phyloP scores from a whole-genome alignment of 2,113 vertebrate species.

The Holacanthus passer region DNA sequence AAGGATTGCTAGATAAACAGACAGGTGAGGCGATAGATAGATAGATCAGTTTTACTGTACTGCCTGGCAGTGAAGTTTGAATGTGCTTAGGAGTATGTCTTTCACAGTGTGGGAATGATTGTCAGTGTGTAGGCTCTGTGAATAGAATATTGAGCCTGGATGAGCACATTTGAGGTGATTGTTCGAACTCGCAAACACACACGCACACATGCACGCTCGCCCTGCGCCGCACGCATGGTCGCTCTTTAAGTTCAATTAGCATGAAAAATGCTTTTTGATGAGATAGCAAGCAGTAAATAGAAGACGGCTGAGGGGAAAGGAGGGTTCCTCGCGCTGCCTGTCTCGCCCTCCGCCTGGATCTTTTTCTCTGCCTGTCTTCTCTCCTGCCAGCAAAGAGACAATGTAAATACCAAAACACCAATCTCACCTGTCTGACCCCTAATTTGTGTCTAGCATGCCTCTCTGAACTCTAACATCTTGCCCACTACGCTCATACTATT shows the following conservation, averaged over 20 bases:
- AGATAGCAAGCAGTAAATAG: conserved; percentile 74
- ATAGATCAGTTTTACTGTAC: conserved; percentile 69
- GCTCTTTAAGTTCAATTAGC: conserved; percentile 83
- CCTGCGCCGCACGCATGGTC: conserved; percentile 51
- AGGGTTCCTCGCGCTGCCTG: conserved; percentile 8
- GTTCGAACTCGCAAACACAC: conserved; percentile 49
- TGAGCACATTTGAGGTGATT: conserved; percentile 66
- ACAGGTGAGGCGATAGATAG: conserved; percentile 68
- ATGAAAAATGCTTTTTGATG: conserved; percentile 82
- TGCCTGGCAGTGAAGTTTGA: conserved; percentile 57
- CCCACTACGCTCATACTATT: conserved; percentile 53
- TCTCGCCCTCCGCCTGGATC: neutral
- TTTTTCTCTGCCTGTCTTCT: neutral
- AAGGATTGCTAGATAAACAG: conserved; percentile 70
- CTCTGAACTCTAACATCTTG: conserved; percentile 67
- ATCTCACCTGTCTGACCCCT: conserved; percentile 54
- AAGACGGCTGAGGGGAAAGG: conserved; percentile 45
- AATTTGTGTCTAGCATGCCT: conserved; percentile 66
- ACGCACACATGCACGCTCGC: conserved; percentile 21
- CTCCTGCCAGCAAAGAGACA: conserved; percentile 49
- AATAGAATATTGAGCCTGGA: conserved; percentile 64
- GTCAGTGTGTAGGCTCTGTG: conserved; percentile 60
- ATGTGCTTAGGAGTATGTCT: conserved; percentile 65
- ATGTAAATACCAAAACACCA: conserved; percentile 44
- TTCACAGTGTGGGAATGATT: conserved; percentile 58